Base-by-base conservation (phyloP, 2,888 invertebrate species). In the Amblyjoppa proteus region DNA sequence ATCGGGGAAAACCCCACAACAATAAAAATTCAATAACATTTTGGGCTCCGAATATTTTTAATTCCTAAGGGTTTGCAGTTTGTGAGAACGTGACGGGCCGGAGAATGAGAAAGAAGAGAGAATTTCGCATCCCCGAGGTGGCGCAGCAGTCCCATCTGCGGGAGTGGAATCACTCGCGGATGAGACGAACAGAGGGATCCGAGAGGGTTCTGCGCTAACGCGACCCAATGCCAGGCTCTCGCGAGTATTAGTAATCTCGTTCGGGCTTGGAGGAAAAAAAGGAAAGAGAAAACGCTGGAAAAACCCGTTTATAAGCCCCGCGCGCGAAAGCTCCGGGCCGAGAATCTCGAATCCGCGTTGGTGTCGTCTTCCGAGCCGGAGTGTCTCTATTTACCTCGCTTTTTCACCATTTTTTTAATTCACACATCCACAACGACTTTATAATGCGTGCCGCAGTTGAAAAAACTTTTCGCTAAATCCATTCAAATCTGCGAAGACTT, bases 401-500 rank as follows among this genome's bases (percentile, higher is more conserved):
- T 66, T 7, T 28, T 20, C 34, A 38, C 20, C 11, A 41, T 41
- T 68, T 25, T 68, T 68, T 31, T 41, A 41, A 41, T 68, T 20
- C 38, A 20, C 38, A 20, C 68, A 38, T 20, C 38, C 34, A 16
- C 38, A 68, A 68, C 41, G 34, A 64, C 31, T 68, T 68, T 20
- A n/a, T 9, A 41, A 41, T 41, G 68, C 20, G 25, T 9, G n/a
- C 20, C 4, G 20, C 20, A 20, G 20, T 16, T 9, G 13, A 16
- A 71, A 68, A 38, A 75, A 34, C 31, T 25, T 28, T 16, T 34
- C 34, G 2, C 31, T 41, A 53, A 81, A 81, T 56, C 20, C 69
- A 73, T 78, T 66, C 34, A 64, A 84, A 78, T 45, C 53, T 25
- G n/a, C 28, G n/a, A 69, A 70, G 68, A 80, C 64, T 69, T 80